Conservation (phyloP, 2,113 vertebrate genomes). For the Percopsis transmontana region DNA sequence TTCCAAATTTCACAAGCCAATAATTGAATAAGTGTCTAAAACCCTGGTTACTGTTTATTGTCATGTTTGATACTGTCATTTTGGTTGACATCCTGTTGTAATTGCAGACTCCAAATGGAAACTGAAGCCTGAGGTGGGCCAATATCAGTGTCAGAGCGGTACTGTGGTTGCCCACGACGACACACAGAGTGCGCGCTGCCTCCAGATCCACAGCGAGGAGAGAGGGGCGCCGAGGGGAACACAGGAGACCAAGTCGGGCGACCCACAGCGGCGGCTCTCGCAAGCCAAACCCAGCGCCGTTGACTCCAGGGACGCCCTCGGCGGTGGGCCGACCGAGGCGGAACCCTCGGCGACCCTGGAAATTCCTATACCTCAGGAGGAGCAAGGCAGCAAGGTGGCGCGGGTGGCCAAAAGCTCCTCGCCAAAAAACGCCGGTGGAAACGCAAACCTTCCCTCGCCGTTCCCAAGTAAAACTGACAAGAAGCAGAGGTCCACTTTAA, state of each 20-base stretch:
- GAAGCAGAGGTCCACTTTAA: slow-evolving; percentile 70
- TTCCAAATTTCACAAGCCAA: too few relatives aligned
- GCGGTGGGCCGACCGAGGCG: slow-evolving; percentile 28
- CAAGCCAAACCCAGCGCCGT: slow-evolving; percentile 47
- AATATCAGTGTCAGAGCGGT: slow-evolving; percentile 77
- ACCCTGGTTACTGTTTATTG: too few relatives aligned
- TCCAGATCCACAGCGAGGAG: slow-evolving; percentile 75
- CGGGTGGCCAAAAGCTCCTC: slow-evolving; percentile 70
- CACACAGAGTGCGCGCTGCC: slow-evolving; percentile 71
- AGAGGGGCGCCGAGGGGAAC: slow-evolving; percentile 56
- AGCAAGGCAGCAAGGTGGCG: slow-evolving; percentile 64
- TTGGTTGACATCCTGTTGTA: neutral
- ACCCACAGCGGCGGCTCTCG: slow-evolving; percentile 54
- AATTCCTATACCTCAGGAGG: slow-evolving; percentile 77
- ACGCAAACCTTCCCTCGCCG: slow-evolving; percentile 59
- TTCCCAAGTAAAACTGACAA: slow-evolving; percentile 73
- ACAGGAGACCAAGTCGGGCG: slow-evolving; percentile 53
- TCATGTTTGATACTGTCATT: too few relatives aligned
- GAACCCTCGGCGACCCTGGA: slow-evolving; percentile 58
- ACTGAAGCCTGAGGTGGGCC: slow-evolving; percentile 66
- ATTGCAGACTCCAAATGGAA: slow-evolving; percentile 75
- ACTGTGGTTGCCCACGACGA: slow-evolving; percentile 67
- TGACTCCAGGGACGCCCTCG: slow-evolving; percentile 58
- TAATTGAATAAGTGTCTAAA: too few relatives aligned
- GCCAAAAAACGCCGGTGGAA: slow-evolving; percentile 68